Base-by-base conservation (phyloP, 2,888 invertebrate genomes). In the Norana najaformis region DNA sequence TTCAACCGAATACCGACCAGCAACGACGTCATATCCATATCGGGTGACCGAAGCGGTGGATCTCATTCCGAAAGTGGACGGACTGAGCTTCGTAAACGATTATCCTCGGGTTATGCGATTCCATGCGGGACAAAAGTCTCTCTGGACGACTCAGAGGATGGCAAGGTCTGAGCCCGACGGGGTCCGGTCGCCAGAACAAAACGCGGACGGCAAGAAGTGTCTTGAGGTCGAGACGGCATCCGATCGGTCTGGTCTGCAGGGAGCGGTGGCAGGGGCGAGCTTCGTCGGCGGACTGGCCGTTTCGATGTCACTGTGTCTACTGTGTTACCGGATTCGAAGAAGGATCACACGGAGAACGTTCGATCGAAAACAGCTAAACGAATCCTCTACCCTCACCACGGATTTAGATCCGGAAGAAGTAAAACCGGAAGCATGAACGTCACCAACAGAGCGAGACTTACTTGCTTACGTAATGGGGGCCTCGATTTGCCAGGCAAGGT, bases 251-350 rank as follows among this genome's bases (percentile, higher is more conserved):
- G 35, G 18, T 8, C 36, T 36, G 36, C 85, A 85, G 85, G 36
- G 85, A 37, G 85, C 14, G 36, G 85, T 85, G 14, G 85, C 85
- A 6, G 85, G 85, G 85, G 85, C 37, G 20, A 85, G 85, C 37
- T 85, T 85, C 18, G 85, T 85, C 36, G 85, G 85, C 85, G 85
- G 85, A 37, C n/a, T 85, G 85, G 85, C 85, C 85, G 85, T 37
- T 35, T 85, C 85, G 18, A 35, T 85, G 85, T 36, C 85, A 4
- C 5, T 37, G 14, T 85, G 85, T 37, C 36, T 85, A 6, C 36
- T 85, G 14, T 85, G 85, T 37, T 85, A 37, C 37, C 85, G 85
- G 36, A 37, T 85, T 37, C 85, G 85, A 37, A 34, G 85, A 14
- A 37, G 85, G 69, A 69, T 11, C 30, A n/a, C n/a, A n/a, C 69